Conservation (phyloP, 2,888 invertebrate species). For the Aethes cnicana region DNA sequence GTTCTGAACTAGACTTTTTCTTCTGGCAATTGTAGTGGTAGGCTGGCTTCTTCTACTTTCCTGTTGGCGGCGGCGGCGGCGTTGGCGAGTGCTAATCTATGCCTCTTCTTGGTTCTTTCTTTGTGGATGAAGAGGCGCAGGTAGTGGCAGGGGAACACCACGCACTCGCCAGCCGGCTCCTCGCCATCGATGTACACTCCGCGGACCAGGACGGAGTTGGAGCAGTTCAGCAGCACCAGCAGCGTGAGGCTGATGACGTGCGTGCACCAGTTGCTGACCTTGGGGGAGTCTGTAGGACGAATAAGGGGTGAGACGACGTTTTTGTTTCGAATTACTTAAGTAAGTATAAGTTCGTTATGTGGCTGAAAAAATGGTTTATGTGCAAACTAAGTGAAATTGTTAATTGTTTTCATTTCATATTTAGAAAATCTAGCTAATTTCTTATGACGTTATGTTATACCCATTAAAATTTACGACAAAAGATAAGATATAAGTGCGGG, state of each 20-base stretch:
- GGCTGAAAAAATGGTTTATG: too few relatives aligned
- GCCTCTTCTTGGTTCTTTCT: conserved; percentile 84
- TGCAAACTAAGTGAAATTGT: too few relatives aligned
- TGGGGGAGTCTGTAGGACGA: conserved; percentile 82
- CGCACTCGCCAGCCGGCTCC: conserved; percentile 90
- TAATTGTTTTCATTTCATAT: too few relatives aligned
- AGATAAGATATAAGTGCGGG: too few relatives aligned
- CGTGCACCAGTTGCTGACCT: conserved; percentile 91
- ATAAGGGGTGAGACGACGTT: too few relatives aligned
- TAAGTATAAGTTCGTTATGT: too few relatives aligned
- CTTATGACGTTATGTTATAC: too few relatives aligned
- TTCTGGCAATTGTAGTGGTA: conserved; percentile 67
- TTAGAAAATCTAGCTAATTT: too few relatives aligned
- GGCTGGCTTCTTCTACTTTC: conserved; percentile 62
- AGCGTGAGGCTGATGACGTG: conserved; percentile 88
- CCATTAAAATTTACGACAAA: too few relatives aligned
- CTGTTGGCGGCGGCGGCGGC: conserved; percentile 55
- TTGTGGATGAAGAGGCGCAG: conserved; percentile 89
- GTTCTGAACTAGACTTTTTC: conserved; percentile 60
- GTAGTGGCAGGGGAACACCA: conserved; percentile 92
- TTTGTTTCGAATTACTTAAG: too few relatives aligned
- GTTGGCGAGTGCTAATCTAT: conserved; percentile 60
- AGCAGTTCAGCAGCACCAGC: conserved; percentile 90
- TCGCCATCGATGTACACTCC: conserved; percentile 95
- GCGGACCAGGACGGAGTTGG: conserved; percentile 92